Percentiles rank a stretch among this genome's conserved stretches.
phyloP scores from a whole-genome alignment of 2,888 invertebrate genomes.

The Synanthedon formicaeformis region DNA sequence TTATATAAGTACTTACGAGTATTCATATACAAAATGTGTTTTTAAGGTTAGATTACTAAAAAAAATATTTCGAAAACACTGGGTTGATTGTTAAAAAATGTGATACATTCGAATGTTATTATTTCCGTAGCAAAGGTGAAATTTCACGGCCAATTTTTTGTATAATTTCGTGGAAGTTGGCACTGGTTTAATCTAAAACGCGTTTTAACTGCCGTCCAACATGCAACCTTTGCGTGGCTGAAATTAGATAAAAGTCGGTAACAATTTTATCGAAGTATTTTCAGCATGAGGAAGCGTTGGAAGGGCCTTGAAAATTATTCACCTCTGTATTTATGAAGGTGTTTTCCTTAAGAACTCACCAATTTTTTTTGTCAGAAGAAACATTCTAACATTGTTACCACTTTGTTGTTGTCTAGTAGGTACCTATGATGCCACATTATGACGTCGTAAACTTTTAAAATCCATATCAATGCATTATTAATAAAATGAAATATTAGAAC shows the following conservation, averaged over 20 bases:
- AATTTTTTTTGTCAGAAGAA: conserved; percentile 14
- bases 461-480: no score
- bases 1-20: neutral
- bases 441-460: no score
- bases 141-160: conserved; percentile 67
- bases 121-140: conserved; percentile 42
- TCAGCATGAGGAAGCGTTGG: conserved; percentile 15
- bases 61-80: no score
- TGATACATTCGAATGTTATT: neutral
- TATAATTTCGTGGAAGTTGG: conserved; percentile 54
- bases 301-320: conserved; percentile 13
- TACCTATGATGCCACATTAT: no score
- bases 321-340: no score
- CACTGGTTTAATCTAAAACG: conserved; percentile 60
- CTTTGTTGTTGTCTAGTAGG: no score
- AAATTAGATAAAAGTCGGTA: conserved; percentile 46
- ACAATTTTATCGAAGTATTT: conserved; percentile 24
- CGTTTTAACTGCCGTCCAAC: conserved; percentile 41
- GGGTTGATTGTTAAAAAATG: no score
- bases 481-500: no score
- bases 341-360: no score
- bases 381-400: no score
- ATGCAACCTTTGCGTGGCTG: conserved; percentile 42
- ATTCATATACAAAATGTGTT: neutral
- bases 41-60: no score